A percentile compares a stretch with the other conserved stretches of the same genome.
Conservation (phyloP, 1,140 invertebrate genomes). For the Megathymus violae region DNA sequence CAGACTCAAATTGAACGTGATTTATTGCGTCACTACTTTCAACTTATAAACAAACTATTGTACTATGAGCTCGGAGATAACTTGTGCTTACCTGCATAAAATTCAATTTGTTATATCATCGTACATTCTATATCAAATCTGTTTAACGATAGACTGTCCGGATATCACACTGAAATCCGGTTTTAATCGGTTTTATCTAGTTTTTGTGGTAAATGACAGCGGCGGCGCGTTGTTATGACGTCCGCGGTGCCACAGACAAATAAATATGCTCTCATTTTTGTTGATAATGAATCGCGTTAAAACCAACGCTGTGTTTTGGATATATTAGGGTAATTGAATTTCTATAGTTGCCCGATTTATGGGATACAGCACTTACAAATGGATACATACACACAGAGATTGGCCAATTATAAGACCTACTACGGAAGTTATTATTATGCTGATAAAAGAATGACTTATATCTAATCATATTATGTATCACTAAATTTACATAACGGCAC, state of each 20-base stretch:
- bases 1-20: no score
- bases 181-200: slow-evolving; percentile 71
- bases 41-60: no score
- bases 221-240: slow-evolving; percentile 63
- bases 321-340: background rate
- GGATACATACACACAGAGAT: no score
- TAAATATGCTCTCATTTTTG: slow-evolving; percentile 80
- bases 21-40: no score
- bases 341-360: no score
- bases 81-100: no score
- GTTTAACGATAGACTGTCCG: slow-evolving; percentile 25
- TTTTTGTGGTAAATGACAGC: slow-evolving; percentile 71
- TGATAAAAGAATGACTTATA: background rate
- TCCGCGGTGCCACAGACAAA: slow-evolving; percentile 59
- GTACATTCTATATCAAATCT: background rate
- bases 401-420: no score
- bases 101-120: background rate
- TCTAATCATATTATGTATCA: background rate
- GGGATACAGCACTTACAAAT: no score
- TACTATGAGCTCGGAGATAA: no score
- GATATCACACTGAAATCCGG: slow-evolving; percentile 38
- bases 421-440: no score
- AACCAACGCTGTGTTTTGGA: no score
- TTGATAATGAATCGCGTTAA: slow-evolving; percentile 74
- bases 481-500: no score